Base-by-base conservation (phyloP, 1,140 invertebrate species). In the Eumaeus atala region DNA sequence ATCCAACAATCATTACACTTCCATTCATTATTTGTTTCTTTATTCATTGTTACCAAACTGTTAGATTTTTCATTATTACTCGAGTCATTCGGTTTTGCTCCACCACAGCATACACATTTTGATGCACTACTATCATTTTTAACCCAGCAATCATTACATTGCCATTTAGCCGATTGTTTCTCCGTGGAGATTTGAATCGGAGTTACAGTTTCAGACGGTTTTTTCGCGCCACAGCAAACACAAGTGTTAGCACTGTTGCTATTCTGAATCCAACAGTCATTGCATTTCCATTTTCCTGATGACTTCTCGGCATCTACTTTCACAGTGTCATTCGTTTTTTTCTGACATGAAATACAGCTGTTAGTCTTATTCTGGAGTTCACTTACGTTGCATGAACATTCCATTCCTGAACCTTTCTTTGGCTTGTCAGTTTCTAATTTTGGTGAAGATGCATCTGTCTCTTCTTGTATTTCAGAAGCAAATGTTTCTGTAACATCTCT, bases 21-120 rank as follows among this genome's bases (percentile, higher is more conserved):
- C 92, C 92, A 93, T 16, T 55, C 86, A 61, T 38, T 85, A 84
- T 64, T 78, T 72, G 16, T 54, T 42, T 48, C 61, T 16, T 34
- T 4, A 14, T 55, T 52, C 42, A 38, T 14, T 77, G 35, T 56
- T n/a, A 21, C 12, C 28, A 42, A 11, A n/a, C 35, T 37, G 17
- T n/a, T 37, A 37, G 16, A n/a, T 14, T 21, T 16, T 42, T 49
- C 38, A 12, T 40, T 52, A 40, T 47, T 54, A 48, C 40, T 28
- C 11, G 11, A 8, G 28, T 55, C 34, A 11, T 14, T 21, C 11
- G 64, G 38, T 49, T 66, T 71, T 47, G 58, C 64, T 8, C 89
- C 80, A 60, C 89, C 88, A 77, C 93, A 94, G 9, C 91, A 91
- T 4, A 89, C 81, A 82, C 93, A 95, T 58, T 90, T 92, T 3